Evolutionary conservation across 1,140 invertebrate genomes (phyloP), one percentile per base, ranked within the genome.

Genomic region (Sarcophaga peregrina): DNA sequence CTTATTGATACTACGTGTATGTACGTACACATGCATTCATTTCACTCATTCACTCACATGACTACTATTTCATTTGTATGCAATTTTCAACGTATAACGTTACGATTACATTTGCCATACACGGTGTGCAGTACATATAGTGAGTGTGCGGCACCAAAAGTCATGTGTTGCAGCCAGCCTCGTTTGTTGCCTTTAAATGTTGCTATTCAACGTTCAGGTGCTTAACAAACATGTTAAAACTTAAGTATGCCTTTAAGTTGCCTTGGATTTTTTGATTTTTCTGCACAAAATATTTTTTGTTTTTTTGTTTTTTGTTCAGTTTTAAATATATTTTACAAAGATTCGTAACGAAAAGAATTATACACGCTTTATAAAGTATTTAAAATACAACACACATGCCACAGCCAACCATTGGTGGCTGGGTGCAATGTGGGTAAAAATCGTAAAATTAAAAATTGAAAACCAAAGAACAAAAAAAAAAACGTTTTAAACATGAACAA

Each of bases 221-320:
- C 62, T 68, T 68, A 68, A 68, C 62, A 68, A 68, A 68, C 62
- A 68, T 68, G 62, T 68, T 68, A 68, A 68, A 20, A 68, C 17
- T 68, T 68, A 68, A 68, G 62, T 68, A 68, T 68, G 62, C 62
- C 17, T 68, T 68, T 68, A 68, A 20, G 62, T 37, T 37, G 25
- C 25, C 4, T 37, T 68, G 13, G 1, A 52, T 52, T 10, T 68
- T 68, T n/a, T n/a, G n/a, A 4, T 68, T 25, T n/a, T 58, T 58
- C n/a, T 58, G 3, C 11, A n/a, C 5, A 15, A 15, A 6, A 13
- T 9, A 15, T 58, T n/a, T 58, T 58, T 58, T n/a, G n/a, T n/a
- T n/a, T n/a, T 13, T 10, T 58, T 58, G 2, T 58, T n/a, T 58
- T 13, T n/a, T 15, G 13, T 58, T 6, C 54, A 58, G 54, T n/a